Evolutionary conservation across 2,888 invertebrate genomes (phyloP).

Genomic region (Carcina quercana): DNA sequence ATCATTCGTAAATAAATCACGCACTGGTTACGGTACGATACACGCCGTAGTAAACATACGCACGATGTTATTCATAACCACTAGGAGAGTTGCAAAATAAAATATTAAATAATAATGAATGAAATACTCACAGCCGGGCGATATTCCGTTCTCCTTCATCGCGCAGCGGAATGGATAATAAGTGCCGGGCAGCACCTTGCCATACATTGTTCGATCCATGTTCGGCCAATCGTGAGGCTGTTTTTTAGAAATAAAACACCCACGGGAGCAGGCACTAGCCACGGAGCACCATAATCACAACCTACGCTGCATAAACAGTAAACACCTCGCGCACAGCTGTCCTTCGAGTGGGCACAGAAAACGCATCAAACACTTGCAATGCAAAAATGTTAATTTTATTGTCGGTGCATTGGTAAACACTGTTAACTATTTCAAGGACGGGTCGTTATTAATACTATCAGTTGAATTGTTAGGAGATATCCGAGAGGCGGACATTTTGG

Average conservation of each 20-base stretch:
- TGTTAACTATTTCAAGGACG: conserved; percentile 31
- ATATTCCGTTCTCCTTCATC: conserved; percentile 85
- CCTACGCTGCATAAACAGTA: conserved; percentile 48
- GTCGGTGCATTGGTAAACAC: conserved; percentile 13
- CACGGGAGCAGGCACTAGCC: conserved; percentile 51
- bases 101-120: conserved; percentile 12
- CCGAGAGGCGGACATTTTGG: conserved; percentile 38
- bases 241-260: conserved; percentile 60
- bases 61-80: conserved; percentile 10
- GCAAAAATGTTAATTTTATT: conserved; percentile 17
- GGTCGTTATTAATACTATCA: conserved; percentile 23
- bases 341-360: no score
- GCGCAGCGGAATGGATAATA: conserved; percentile 91
- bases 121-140: conserved; percentile 88
- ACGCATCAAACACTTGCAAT: conserved; percentile 38
- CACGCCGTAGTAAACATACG: conserved; percentile 30
- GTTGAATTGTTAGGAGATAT: conserved; percentile 21
- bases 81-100: conserved; percentile 6
- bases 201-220: conserved; percentile 95
- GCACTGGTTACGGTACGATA: conserved; percentile 20
- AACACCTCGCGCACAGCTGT: conserved; percentile 39
- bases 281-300: conserved; percentile 65
- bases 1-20: conserved; percentile 29
- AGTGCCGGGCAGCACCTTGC: conserved; percentile 88
- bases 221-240: conserved; percentile 53